A percentile compares a stretch with the other conserved stretches of the same genome.
phyloP scores from a whole-genome alignment of 2,888 invertebrate genomes.

The Balanococcus diminutus region DNA sequence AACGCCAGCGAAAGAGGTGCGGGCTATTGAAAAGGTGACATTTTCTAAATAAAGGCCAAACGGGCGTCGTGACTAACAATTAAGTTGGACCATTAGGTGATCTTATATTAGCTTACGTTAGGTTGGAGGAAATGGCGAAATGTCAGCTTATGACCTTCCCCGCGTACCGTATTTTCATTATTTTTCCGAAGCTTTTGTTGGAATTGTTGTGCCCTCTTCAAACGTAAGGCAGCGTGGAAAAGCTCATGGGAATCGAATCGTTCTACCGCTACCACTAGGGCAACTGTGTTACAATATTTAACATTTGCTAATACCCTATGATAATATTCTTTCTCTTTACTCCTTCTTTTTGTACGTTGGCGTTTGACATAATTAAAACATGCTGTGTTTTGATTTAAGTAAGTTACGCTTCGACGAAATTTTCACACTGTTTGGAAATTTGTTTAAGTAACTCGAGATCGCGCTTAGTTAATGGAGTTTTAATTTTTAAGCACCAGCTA shows the following conservation, averaged over 20 bases:
- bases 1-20: constrained; percentile 30
- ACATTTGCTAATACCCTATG: constrained; percentile 53
- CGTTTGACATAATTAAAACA: constrained; percentile 47
- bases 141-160: constrained; percentile 48
- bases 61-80: constrained; percentile 54
- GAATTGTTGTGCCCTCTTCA: constrained; percentile 50
- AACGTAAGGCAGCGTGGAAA: constrained; percentile 34
- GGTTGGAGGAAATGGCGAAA: constrained; percentile 41
- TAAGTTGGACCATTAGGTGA: constrained; percentile 53
- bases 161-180: neutral
- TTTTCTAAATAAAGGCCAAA: constrained; percentile 51
- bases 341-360: neutral
- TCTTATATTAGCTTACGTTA: constrained; percentile 36
- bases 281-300: constrained; percentile 52
- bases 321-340: constrained; percentile 47
- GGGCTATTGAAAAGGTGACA: constrained; percentile 36
- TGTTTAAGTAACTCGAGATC: constrained; percentile 23
- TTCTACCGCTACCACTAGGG: neutral
- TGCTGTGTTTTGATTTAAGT: constrained; percentile 49
- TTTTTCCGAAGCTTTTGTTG: constrained; percentile 36
- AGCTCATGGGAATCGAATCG: constrained; percentile 48
- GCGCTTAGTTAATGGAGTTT: constrained; percentile 16
- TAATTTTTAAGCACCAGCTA: constrained; percentile 12
- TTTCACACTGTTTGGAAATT: constrained; percentile 29
- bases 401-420: constrained; percentile 52